Conservation (phyloP, 1,140 invertebrate genomes). For the Drosophila simulans region DNA sequence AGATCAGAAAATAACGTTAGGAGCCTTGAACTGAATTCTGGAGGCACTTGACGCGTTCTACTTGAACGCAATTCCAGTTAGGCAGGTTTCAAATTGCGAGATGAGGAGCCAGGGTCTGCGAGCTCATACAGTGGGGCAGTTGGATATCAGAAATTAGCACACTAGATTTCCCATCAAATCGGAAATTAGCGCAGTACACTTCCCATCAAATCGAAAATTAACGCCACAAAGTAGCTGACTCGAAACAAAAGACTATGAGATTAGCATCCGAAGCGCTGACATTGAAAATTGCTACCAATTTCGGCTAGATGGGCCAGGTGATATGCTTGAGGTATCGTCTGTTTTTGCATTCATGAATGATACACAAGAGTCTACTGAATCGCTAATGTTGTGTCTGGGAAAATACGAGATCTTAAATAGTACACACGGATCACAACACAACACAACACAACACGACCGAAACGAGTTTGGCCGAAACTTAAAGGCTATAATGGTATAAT, state of each 20-base stretch:
- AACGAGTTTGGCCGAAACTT: constrained; percentile 58
- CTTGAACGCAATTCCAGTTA: constrained; percentile 51
- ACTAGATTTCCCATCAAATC: constrained; percentile 1
- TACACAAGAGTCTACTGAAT: constrained; percentile 50
- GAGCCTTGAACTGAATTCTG: constrained; percentile 65
- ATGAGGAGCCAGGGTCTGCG: neutral
- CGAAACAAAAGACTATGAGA: constrained; percentile 35
- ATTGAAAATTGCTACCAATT: constrained; percentile 33
- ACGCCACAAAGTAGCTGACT: constrained; percentile 6
- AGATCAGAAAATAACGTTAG: constrained; percentile 12
- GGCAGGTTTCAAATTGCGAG: constrained; percentile 49
- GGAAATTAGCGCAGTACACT: constrained; percentile 4
- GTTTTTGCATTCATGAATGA: constrained; percentile 33
- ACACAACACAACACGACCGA: constrained; percentile 17
- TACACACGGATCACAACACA: constrained; percentile 50
- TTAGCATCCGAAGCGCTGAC: constrained; percentile 28
- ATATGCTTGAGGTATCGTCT: constrained; percentile 32
- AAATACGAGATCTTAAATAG: constrained; percentile 53
- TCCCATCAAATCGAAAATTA: constrained; percentile 13
- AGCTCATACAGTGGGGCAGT: neutral
- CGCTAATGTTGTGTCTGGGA: constrained; percentile 45
- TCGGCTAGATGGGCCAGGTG: constrained; percentile 41
- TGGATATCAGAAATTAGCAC: neutral
- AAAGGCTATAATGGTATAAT: neutral
- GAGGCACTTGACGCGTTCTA: constrained; percentile 56